Base-by-base conservation (phyloP, 2,888 invertebrate genomes). In the Kryphioiulus occultus region DNA sequence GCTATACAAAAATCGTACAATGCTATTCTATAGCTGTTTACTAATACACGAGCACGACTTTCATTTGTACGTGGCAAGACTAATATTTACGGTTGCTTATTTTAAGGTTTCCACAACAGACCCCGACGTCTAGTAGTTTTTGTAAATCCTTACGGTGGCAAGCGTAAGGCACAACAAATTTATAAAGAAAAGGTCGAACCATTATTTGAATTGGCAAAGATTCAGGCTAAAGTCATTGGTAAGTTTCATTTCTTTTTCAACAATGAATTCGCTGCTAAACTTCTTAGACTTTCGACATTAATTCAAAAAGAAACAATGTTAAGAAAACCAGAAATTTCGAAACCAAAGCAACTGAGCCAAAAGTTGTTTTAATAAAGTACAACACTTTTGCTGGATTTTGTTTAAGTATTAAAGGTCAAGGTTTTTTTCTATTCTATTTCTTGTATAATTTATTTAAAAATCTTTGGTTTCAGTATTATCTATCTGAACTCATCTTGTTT, bases 71-170 rank as follows among this genome's bases (percentile, higher is more conserved):
- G 22, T n/a, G 12, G 15, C 22, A n/a, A 82, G 12, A n/a, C 12
- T 12, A 32, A 82, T 15, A 15, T 82, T 32, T 32, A 82, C 15
- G 82, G n/a, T 17, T 82, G 82, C 47, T 47, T 47, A 12, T 17
- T 88, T 89, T 88, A 91, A 94, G 94, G 92, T 89, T 91, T 94
- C 82, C 91, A 91, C 4, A 92, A 92, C 90, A 93, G 96, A 86
- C 96, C 97, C 7, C 94, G 94, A 89, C 94, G 94, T 85, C 92
- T 97, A 82, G 92, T 97, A 86, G 93, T 97, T 22, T 96, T 97
- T 92, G 94, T 97, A 1, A 97, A 97, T 92, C 97, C 97, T 0
- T 95, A 94, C 91, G 96, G 97, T 0, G 97, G 97, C 0, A 95
- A 95, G 90, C 94, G 94, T 90, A 94, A 94, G 90, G 96, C 95